Base-by-base conservation (phyloP, 2,113 vertebrate species). In the Panthera leo region DNA sequence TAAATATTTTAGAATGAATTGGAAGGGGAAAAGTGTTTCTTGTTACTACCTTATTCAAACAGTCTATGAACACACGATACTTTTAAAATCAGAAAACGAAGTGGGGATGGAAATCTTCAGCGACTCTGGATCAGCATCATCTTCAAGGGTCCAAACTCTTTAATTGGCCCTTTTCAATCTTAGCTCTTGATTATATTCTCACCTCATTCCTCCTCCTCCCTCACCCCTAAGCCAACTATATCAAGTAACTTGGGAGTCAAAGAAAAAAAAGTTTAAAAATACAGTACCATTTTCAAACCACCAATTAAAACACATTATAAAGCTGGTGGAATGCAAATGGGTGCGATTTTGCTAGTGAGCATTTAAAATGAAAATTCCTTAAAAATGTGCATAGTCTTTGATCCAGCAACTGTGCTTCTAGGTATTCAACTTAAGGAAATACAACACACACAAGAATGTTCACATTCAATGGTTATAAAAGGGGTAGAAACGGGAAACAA, bases 281-380 rank as follows among this genome's bases (percentile, higher is more conserved):
- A 34, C 5, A 53, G n/a, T 86, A 29, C 45, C n/a, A 51, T 31
- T 85, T 80, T 78, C 87, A 85, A 85, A 89, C 25, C 13, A 14
- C 25, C 45, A 94, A 79, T 90, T 96, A 29, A 45, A 76, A 78
- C 85, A 51, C 27, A n/a, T n/a, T 89, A 51, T 55, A 85, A 84
- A 88, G 21, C 61, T 48, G 42, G 36, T 55, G 34, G 42, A 55
- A 86, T 87, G 31, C 51, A 67, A 92, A 96, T 31, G 27, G 63
- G n/a, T 34, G 7, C 11, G 70, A 23, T 70, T 83, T 83, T 95
- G 29, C 65, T 29, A 85, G 48, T 5, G 31, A 78, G 39, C 48
- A 79, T 89, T 96, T 93, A 51, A 80, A 92, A 63, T 76, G 63
- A 70, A 75, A 86, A 92, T 48, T 93, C 23, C 75, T 84, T 94